Percentiles rank a stretch among this genome's conserved stretches.
Evolutionary conservation across 2,797 vertebrate genomes (phyloP).

Genomic region (Orientallactaga sibirica): DNA sequence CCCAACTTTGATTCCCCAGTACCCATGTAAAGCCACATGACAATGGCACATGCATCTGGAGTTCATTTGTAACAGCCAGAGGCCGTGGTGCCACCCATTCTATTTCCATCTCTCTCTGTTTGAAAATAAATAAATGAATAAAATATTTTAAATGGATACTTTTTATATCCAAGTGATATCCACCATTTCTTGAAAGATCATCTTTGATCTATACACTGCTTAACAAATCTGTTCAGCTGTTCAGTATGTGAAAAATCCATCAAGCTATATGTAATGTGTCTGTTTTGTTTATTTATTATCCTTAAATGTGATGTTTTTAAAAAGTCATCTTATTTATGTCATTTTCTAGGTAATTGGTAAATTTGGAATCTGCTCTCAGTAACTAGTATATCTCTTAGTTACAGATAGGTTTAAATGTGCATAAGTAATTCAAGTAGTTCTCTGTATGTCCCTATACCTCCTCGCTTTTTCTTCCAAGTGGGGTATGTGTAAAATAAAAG

Average conservation of each 20-base stretch:
- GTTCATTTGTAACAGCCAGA: too few relatives aligned
- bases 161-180: background rate
- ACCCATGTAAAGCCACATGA: too few relatives aligned
- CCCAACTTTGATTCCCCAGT: too few relatives aligned
- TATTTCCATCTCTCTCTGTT: too few relatives aligned
- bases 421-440: background rate
- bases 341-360: slow-evolving; percentile 12
- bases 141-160: background rate
- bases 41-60: too few relatives aligned
- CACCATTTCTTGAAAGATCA: background rate
- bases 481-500: background rate
- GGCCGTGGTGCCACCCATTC: too few relatives aligned
- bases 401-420: background rate
- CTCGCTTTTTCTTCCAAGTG: background rate
- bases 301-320: background rate
- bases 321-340: background rate
- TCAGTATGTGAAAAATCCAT: slow-evolving; percentile 1
- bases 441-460: background rate
- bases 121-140: too few relatives aligned
- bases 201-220: background rate
- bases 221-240: background rate
- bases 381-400: slow-evolving; percentile 23
- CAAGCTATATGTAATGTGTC: background rate
- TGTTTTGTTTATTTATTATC: background rate
- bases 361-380: slow-evolving; percentile 7